Evolutionary conservation across 2,797 vertebrate genomes (phyloP).

Genomic region (Alauda arvensis): DNA sequence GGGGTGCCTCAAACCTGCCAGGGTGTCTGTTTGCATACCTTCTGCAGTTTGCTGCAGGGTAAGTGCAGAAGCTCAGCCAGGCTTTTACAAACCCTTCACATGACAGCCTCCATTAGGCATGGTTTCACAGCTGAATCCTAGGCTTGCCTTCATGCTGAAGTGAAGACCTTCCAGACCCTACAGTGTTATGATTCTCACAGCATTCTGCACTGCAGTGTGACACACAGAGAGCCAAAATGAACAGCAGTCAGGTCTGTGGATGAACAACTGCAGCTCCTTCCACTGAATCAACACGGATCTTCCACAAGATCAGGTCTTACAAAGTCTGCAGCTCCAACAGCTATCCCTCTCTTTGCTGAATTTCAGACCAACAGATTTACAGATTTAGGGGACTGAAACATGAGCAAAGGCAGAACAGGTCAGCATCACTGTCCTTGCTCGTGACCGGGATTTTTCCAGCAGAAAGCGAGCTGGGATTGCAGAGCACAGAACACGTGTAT

Average conservation of each 20-base stretch:
- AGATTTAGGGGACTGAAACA: background rate
- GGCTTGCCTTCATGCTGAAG: background rate
- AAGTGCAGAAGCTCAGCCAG: background rate
- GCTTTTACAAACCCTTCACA: background rate
- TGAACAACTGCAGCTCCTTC: background rate
- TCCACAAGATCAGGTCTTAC: background rate
- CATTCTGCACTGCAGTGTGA: background rate
- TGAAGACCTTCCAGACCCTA: background rate
- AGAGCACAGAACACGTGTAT: background rate
- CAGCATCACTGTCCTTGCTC: background rate
- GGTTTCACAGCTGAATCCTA: background rate
- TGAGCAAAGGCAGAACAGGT: background rate
- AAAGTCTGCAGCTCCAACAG: background rate
- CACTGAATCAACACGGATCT: background rate
- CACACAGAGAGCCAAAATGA: background rate
- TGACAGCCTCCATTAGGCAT: background rate
- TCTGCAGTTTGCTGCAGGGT: background rate
- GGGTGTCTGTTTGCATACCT: background rate
- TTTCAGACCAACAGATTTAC: fast-evolving
- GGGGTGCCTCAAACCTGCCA: background rate
- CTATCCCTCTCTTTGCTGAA: background rate
- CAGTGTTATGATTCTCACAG: background rate
- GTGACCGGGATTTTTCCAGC: background rate
- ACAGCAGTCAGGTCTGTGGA: background rate
- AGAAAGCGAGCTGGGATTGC: background rate